Base-by-base conservation (phyloP, 2,888 invertebrate species). In the Pollenia griseotomentosa region DNA sequence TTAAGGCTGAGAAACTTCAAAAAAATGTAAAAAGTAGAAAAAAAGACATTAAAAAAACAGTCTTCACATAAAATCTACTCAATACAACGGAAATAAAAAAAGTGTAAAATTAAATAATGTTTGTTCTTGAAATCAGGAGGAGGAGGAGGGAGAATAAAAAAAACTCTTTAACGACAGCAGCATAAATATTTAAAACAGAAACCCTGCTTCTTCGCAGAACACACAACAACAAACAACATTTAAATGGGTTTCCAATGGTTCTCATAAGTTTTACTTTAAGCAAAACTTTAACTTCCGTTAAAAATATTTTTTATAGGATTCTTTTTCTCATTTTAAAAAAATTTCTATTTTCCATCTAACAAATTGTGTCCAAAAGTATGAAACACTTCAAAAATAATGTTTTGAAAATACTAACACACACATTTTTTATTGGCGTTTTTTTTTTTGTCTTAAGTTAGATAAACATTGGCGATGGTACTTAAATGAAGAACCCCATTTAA, bases 171-270 rank as follows among this genome's bases (percentile, higher is more conserved):
- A 40, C 51, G 42, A 19, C 16, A 53, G 40, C n/a, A 48, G 8
- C 33, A 23, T 59, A 46, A 59, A 74, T 63, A 63, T 73, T 78
- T 78, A 46, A 57, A 57, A 55, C 8, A 55, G n/a, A 12, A 40
- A 12, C 16, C 40, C 46, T 11, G 51, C n/a, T 46, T 16, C 12
- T 16, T 75, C 40, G 12, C 1, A 4, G 63, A 55, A 16, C 19
- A 40, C 12, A 66, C 16, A 68, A 61, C 23, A 79, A 51, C 70
- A 14, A 68, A 79, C 42, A 80, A 46, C 48, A 71, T 55, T 46
- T 40, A 73, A 85, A 81, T 87, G 78, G 77, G 11, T 82, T 73
- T 70, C 66, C 71, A 82, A 86, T 79, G 82, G 33, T 63, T 63
- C 59, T 79, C 55, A 63, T 78, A 80, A 77, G 75, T 83, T 83